Percentiles rank a stretch among this genome's conserved stretches.
These are phyloP conservation scores for Cydia strobilella DNA, from an alignment of 1,140 invertebrate species.

Conservation along the genomic window DNA sequence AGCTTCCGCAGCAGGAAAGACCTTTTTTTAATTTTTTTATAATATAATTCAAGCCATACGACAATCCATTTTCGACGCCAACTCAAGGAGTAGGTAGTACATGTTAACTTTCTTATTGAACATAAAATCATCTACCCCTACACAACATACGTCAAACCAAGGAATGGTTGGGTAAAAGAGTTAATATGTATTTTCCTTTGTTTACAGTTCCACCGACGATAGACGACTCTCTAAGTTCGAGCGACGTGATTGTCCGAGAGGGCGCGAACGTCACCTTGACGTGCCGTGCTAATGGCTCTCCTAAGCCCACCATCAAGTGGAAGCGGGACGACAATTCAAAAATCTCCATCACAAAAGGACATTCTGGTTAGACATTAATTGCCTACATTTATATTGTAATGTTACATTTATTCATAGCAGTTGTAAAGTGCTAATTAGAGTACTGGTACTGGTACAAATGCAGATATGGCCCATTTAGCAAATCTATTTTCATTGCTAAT, in stretches of 20 bases:
- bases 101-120: slow-evolving; percentile 38
- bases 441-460: too few relatives aligned
- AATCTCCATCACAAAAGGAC: slow-evolving; percentile 91
- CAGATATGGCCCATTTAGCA: too few relatives aligned
- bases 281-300: slow-evolving; percentile 94
- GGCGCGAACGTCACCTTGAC: slow-evolving; percentile 92
- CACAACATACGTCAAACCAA: background rate
- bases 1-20: too few relatives aligned
- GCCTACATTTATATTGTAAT: too few relatives aligned
- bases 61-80: too few relatives aligned
- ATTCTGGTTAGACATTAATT: slow-evolving; percentile 82
- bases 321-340: slow-evolving; percentile 92
- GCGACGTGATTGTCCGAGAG: slow-evolving; percentile 94
- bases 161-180: slow-evolving; percentile 29
- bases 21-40: too few relatives aligned
- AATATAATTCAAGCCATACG: too few relatives aligned
- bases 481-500: too few relatives aligned
- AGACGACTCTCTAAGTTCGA: slow-evolving; percentile 92
- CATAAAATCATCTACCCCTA: slow-evolving; percentile 26
- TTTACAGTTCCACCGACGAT: slow-evolving; percentile 94
- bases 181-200: slow-evolving; percentile 35
- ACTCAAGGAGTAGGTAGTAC: too few relatives aligned
- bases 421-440: too few relatives aligned
- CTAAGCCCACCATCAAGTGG: slow-evolving; percentile 93
- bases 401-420: too few relatives aligned